phyloP scores from a whole-genome alignment of 2,888 invertebrate genomes.

The Physocephala rufipes region DNA sequence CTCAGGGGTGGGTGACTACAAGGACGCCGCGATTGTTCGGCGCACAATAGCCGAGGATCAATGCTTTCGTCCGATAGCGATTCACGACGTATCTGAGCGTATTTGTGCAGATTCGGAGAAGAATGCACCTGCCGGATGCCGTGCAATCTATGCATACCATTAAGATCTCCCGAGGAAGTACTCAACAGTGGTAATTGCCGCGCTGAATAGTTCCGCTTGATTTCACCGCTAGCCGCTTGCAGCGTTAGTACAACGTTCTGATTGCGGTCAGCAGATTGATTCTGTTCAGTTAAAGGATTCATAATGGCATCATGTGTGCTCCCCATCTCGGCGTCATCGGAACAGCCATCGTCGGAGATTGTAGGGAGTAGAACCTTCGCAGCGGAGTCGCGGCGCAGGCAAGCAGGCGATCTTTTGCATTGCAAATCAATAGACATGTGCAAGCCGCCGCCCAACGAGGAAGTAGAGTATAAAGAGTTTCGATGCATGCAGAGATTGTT shows the following conservation, averaged over 20 bases:
- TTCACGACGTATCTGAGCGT: constrained; percentile 52
- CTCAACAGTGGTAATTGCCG: constrained; percentile 61
- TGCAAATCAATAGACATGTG: constrained; percentile 63
- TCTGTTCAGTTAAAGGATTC: constrained; percentile 46
- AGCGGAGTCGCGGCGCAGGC: constrained; percentile 59
- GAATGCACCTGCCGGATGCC: constrained; percentile 64
- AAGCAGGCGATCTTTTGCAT: constrained; percentile 52
- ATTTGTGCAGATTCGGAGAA: constrained; percentile 64
- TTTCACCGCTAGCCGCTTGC: constrained; percentile 63
- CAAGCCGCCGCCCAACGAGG: constrained; percentile 59
- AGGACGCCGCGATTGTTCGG: constrained; percentile 41
- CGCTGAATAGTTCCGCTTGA: constrained; percentile 64
- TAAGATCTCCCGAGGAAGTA: constrained; percentile 61
- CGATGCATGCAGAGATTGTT: constrained; percentile 59
- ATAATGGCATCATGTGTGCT: constrained; percentile 46
- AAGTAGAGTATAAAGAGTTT: constrained; percentile 60
- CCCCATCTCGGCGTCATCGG: constrained; percentile 46
- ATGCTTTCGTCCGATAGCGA: constrained; percentile 50
- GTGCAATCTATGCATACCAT: constrained; percentile 51
- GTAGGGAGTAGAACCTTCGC: constrained; percentile 59
- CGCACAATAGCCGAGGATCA: constrained; percentile 57
- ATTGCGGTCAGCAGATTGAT: constrained; percentile 51
- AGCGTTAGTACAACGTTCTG: constrained; percentile 63
- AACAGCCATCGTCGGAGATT: constrained; percentile 58
- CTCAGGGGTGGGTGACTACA: constrained; percentile 45